Evolutionary conservation across 2,888 invertebrate genomes (phyloP).

Genomic region (Disparrhopalites patrizii): DNA sequence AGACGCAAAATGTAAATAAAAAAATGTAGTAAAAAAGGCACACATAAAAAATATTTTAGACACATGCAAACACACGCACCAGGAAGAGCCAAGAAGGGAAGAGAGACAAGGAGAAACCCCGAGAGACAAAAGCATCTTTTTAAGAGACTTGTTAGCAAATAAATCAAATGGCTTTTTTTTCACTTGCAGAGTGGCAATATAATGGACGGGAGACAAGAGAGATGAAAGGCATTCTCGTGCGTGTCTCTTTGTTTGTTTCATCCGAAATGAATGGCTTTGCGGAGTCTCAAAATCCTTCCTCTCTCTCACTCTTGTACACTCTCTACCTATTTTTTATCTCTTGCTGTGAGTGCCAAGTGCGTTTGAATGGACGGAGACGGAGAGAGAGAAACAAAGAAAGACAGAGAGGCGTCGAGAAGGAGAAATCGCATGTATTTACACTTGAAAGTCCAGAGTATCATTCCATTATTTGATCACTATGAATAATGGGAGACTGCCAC

Average conservation of each 20-base stretch:
- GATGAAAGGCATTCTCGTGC: slow-evolving; percentile 25
- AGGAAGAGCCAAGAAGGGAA: no score
- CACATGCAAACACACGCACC: no score
- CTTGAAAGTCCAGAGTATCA: slow-evolving; percentile 2
- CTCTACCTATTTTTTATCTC: no score
- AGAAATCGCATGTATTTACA: slow-evolving; percentile 12
- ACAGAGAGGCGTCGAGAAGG: background rate
- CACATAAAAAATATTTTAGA: no score
- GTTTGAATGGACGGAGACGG: slow-evolving; percentile 2
- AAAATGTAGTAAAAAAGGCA: no score
- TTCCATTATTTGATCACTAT: slow-evolving; percentile 6
- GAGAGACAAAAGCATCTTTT: background rate
- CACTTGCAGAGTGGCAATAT: slow-evolving; percentile 26
- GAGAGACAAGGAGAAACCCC: background rate
- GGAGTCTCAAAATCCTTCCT: slow-evolving; percentile 3
- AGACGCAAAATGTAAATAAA: no score
- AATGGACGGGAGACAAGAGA: slow-evolving; percentile 25
- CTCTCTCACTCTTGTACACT: background rate
- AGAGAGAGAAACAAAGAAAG: slow-evolving; percentile 5
- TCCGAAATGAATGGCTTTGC: slow-evolving; percentile 28
- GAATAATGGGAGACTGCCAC: slow-evolving; percentile 5
- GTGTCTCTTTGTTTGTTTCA: slow-evolving; percentile 29
- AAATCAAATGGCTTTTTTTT: slow-evolving; percentile 26
- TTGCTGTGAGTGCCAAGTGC: no score
- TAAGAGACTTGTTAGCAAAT: slow-evolving; percentile 27